Evolutionary conservation across 2,888 invertebrate species (phyloP).

Genomic region (Calliopum simillimum): DNA sequence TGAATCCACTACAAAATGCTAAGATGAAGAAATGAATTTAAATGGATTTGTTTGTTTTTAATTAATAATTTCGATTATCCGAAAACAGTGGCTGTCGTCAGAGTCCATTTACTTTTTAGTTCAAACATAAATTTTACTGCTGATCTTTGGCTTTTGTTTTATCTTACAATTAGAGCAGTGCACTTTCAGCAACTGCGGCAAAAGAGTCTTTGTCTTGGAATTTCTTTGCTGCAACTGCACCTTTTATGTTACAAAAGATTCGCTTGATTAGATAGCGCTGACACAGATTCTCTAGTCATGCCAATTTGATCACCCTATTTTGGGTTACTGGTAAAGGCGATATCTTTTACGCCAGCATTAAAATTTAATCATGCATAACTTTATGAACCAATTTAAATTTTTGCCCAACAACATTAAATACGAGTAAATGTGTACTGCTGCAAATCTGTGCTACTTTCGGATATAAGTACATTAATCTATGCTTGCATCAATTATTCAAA

Average conservation of each 20-base stretch:
- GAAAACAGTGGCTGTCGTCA: background rate
- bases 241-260: conserved; percentile 16
- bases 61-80: background rate
- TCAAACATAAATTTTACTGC: conserved; percentile 21
- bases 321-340: background rate
- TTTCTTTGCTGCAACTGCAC: conserved; percentile 28
- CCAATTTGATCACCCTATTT: conserved; percentile 27
- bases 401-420: background rate
- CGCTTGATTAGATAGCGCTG: conserved; percentile 38
- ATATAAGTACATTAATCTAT: background rate
- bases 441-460: background rate
- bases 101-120: conserved; percentile 26
- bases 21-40: background rate
- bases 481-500: too few relatives aligned
- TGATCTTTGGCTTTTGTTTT: background rate
- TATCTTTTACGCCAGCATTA: conserved; percentile 14
- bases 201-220: background rate
- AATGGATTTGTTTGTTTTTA: background rate
- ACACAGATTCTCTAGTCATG: conserved; percentile 34
- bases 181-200: too few relatives aligned
- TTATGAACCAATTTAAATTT: conserved; percentile 10
- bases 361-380: conserved; percentile 29
- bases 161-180: background rate
- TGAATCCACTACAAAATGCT: too few relatives aligned
- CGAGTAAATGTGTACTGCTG: background rate